Evolutionary conservation across 2,797 vertebrate genomes (phyloP).

Genomic region (Lagodon rhomboides): DNA sequence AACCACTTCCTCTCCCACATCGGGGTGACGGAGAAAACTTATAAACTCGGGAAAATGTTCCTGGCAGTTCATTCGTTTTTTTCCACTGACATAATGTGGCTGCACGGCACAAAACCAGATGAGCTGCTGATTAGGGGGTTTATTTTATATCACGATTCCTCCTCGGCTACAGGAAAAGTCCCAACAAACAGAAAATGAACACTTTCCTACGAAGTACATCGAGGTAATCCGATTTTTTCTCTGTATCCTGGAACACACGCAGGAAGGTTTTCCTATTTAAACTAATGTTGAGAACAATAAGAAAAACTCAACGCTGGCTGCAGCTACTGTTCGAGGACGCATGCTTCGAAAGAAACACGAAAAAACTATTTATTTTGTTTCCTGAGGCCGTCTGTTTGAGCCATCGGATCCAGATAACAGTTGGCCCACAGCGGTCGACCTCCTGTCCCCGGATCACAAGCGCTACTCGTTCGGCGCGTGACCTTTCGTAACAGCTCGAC

Average conservation of each 20-base stretch:
- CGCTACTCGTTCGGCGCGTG: conserved; percentile 6
- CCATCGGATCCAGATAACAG: not conserved
- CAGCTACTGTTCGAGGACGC: conserved; percentile 3
- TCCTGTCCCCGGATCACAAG: conserved; percentile 25
- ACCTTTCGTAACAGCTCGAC: conserved; percentile 34
- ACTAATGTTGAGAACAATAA: conserved; percentile 9
- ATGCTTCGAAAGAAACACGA: not conserved
- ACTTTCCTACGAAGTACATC: conserved; percentile 7
- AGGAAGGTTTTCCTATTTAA: conserved; percentile 11
- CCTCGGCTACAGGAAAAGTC: not conserved
- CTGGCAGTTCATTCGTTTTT: conserved; percentile 33
- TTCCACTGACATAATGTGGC: conserved; percentile 19
- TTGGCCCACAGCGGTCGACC: conserved; percentile 7
- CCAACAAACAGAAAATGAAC: too few relatives aligned
- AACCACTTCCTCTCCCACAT: conserved; percentile 44
- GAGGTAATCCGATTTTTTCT: not conserved
- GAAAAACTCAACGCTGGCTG: not conserved
- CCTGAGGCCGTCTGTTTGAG: not conserved
- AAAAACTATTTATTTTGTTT: not conserved
- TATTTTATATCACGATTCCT: not conserved
- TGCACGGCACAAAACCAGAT: not conserved
- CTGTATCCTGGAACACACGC: conserved; percentile 4
- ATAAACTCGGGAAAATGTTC: conserved; percentile 21
- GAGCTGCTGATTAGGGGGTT: not conserved
- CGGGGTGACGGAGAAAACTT: conserved; percentile 8